Evolutionary conservation across 2,113 vertebrate species (phyloP), one percentile per base, ranked within the genome.

Genomic region (Macquaria ambigua): DNA sequence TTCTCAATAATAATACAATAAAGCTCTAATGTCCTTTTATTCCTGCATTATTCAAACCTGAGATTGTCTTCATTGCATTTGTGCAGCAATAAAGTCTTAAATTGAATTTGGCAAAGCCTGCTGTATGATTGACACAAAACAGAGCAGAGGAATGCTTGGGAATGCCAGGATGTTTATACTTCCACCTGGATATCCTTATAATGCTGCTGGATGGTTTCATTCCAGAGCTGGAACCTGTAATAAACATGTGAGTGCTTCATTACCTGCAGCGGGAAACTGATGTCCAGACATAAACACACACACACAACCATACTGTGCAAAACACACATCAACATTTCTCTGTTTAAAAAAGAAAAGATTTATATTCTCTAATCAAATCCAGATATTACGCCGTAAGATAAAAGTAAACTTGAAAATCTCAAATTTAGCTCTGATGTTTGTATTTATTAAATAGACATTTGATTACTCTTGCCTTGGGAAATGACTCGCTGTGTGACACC

Each of bases 1-100:
- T 90, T 94, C 82, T 86, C 72, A 91, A 94, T 86, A 93, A 94
- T 72, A 76, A 84, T 20, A 71, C 70, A 68, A 72, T 79, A 64
- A 82, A 67, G 8, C 69, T 86, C 23, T 41, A 76, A 81, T 83
- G 63, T 63, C 43, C 58, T 1, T 81, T 82, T 62, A 55, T 72
- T 90, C 31, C 58, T 79, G 59, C 74, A 11, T 73, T 82, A 48
- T 85, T 89, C 64, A 52, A 66, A 55, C 48, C 71, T 67, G 52
- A 77, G 20, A 73, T 83, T 83, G 14, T 53, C n/a, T 84, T 77
- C 28, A 12, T 62, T 81, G 63, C 69, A 41, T 89, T 77, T 81
- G 82, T 70, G 6, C 70, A 81, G 77, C 79, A 83, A 90, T 82
- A 86, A 91, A 90, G 68, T 84, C 79, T 88, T 63, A 53, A 25